These are phyloP conservation scores for Callionymus lyra DNA, from an alignment of 2,113 vertebrate species.

Conservation along the genomic window DNA sequence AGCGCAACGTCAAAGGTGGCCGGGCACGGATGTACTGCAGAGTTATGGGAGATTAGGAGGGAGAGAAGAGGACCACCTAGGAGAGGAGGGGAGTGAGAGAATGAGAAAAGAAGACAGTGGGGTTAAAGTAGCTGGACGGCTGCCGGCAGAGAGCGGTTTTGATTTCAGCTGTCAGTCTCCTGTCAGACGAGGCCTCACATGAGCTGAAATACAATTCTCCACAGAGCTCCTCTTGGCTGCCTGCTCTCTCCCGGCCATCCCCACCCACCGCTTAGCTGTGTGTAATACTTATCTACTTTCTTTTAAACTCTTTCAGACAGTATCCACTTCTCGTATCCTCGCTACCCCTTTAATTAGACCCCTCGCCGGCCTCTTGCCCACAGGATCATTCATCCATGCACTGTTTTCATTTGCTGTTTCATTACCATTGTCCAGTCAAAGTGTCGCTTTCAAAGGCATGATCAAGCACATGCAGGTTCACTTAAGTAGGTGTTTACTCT, in stretches of 20 bases:
- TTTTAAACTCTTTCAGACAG: conserved; percentile 6
- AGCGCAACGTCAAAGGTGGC: conserved; percentile 7
- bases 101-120: conserved; percentile 17
- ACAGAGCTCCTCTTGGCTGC: conserved; percentile 18
- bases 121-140: conserved; percentile 22
- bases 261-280: conserved; percentile 1
- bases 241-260: neutral
- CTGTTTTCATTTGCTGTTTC: neutral
- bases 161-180: conserved; percentile 47
- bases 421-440: neutral
- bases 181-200: conserved; percentile 36
- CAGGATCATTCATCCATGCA: neutral
- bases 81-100: conserved; percentile 5
- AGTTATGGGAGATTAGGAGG: conserved; percentile 1
- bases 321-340: conserved; percentile 1
- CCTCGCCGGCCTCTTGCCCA: neutral
- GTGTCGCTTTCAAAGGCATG: too few relatives aligned
- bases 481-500: too few relatives aligned
- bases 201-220: conserved; percentile 24
- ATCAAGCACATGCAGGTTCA: too few relatives aligned
- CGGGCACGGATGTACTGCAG: conserved; percentile 3
- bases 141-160: conserved; percentile 26
- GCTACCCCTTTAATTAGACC: neutral
- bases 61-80: conserved; percentile 21
- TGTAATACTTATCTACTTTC: conserved; percentile 6